phyloP scores from a whole-genome alignment of 1,140 invertebrate species.

The Nymphalis io region DNA sequence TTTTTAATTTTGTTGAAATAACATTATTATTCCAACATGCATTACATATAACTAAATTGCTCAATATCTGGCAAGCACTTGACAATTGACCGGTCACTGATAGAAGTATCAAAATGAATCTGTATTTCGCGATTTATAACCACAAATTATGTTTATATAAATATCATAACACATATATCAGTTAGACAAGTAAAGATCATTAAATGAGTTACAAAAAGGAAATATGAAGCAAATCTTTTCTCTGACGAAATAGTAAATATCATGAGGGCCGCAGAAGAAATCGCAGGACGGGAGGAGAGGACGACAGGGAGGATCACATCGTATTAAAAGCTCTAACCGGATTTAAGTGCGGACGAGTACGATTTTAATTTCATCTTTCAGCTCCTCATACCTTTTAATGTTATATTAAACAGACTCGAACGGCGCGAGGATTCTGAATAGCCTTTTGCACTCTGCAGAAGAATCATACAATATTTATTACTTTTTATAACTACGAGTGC shows the following conservation, averaged over 20 bases:
- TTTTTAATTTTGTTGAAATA: too few species aligned
- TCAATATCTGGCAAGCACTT: too few species aligned
- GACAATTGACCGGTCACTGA: too few species aligned
- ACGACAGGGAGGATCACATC: neutral
- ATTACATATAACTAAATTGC: too few species aligned
- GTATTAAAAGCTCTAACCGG: conserved; percentile 44
- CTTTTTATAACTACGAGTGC: conserved; percentile 7
- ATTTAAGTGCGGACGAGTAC: conserved; percentile 43
- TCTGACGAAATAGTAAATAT: conserved; percentile 17
- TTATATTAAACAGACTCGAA: conserved; percentile 29
- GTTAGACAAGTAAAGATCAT: neutral
- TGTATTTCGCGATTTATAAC: too few species aligned
- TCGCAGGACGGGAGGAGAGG: neutral
- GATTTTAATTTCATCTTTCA: conserved; percentile 45
- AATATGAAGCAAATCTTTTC: neutral
- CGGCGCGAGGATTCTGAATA: conserved; percentile 16
- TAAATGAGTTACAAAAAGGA: neutral
- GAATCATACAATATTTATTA: conserved; percentile 12
- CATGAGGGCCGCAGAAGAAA: neutral
- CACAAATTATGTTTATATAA: too few species aligned
- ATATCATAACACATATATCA: too few species aligned
- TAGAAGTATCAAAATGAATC: too few species aligned
- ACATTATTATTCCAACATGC: too few species aligned
- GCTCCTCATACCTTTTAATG: conserved; percentile 24
- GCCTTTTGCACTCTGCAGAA: conserved; percentile 6